Percentiles rank a stretch among this genome's conserved stretches.
phyloP scores from a whole-genome alignment of 2,888 invertebrate species.

The Philopedon plagiatum region DNA sequence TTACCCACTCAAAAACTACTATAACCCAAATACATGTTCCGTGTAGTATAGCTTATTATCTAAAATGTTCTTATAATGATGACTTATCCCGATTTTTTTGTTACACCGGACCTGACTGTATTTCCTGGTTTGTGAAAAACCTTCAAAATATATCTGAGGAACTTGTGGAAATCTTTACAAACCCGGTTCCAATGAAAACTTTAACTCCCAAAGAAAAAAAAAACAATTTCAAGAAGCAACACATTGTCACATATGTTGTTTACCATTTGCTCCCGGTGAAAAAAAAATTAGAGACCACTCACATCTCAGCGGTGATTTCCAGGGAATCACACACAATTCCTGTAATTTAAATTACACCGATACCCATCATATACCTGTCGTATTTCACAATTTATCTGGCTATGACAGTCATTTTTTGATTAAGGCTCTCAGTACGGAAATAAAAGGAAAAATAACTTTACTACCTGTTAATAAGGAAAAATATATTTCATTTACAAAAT shows the following conservation, averaged over 20 bases:
- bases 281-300: not conserved
- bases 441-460: not conserved
- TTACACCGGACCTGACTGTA: constrained; percentile 23
- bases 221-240: not conserved
- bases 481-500: constrained; percentile 55
- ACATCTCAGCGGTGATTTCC: not conserved
- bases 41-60: constrained; percentile 21
- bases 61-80: constrained; percentile 36
- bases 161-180: not conserved
- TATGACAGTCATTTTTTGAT: constrained; percentile 14
- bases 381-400: constrained; percentile 7
- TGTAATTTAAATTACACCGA: constrained; percentile 2
- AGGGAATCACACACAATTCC: too few species aligned
- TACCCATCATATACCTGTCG: not conserved
- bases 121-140: not conserved
- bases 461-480: constrained; percentile 6
- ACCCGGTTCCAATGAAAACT: not conserved
- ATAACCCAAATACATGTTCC: constrained; percentile 11
- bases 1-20: not conserved
- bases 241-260: not conserved
- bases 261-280: not conserved
- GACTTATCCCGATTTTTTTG: constrained; percentile 5
- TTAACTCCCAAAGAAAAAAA: not conserved
- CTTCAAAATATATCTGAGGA: not conserved
- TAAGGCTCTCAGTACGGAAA: not conserved